These are phyloP conservation scores for Halcyon smyrnensis DNA, from an alignment of 2,797 vertebrate species.

Conservation along the genomic window DNA sequence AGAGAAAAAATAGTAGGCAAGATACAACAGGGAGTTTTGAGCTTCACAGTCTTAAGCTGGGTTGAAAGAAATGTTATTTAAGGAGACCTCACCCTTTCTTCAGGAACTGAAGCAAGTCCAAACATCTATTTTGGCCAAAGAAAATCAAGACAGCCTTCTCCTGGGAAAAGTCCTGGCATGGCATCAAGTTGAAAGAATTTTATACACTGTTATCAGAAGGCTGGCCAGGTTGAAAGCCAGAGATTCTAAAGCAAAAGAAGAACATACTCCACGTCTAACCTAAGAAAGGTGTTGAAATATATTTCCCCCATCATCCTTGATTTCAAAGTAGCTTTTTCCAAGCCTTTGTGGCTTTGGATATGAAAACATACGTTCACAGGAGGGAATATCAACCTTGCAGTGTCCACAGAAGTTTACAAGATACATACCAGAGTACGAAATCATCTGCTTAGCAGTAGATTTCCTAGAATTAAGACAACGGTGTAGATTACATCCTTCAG, in stretches of 20 bases:
- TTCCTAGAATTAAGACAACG: neutral
- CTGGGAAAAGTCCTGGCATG: constrained; percentile 13
- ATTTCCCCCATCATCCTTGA: neutral
- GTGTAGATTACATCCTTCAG: neutral
- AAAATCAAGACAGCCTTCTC: constrained; percentile 39
- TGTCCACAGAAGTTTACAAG: neutral
- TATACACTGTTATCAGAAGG: neutral
- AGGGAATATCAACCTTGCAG: neutral
- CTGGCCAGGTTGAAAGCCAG: neutral
- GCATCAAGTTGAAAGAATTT: constrained; percentile 13
- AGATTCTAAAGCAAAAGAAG: neutral
- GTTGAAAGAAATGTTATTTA: neutral
- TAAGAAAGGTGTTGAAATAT: neutral
- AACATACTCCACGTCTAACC: neutral
- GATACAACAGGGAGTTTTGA: constrained; percentile 12
- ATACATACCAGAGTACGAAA: neutral
- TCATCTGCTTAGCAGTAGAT: neutral
- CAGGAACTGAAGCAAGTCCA: constrained; percentile 54
- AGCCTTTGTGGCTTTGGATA: neutral
- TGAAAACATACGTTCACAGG: neutral
- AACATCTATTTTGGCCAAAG: constrained; percentile 52
- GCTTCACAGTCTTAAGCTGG: neutral
- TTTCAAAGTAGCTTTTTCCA: neutral
- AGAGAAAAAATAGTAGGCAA: constrained; percentile 5
- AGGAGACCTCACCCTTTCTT: constrained; percentile 50